Percentiles rank a stretch among this genome's conserved stretches.
Conservation (phyloP, 2,113 vertebrate genomes). For the Pituophis catenifer region DNA sequence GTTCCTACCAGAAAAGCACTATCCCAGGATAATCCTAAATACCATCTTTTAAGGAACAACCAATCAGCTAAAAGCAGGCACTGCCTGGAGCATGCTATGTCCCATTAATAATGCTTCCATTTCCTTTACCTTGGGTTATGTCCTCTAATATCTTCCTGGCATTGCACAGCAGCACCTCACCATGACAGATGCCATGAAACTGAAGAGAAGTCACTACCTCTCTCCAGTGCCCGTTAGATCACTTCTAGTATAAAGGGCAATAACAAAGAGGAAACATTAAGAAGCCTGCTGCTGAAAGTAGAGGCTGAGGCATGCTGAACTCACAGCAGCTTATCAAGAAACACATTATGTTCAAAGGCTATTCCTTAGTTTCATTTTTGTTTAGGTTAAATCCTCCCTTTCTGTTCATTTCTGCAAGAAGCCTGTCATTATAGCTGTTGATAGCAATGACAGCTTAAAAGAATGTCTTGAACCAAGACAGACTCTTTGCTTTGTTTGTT, state of each 20-base stretch:
- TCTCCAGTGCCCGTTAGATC: conserved; percentile 41
- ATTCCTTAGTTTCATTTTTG: conserved; percentile 11
- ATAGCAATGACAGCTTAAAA: conserved; percentile 1
- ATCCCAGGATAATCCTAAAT: conserved; percentile 69
- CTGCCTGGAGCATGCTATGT: conserved; percentile 57
- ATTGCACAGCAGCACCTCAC: conserved; percentile 24
- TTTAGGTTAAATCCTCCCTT: conserved; percentile 44
- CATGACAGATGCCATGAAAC: conserved; percentile 57
- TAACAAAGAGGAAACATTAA: conserved; percentile 41
- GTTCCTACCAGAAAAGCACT: conserved; percentile 46
- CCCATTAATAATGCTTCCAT: conserved; percentile 53
- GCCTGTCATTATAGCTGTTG: conserved; percentile 30
- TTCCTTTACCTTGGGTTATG: conserved; percentile 37
- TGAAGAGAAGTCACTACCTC: conserved; percentile 49
- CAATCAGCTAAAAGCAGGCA: conserved; percentile 64
- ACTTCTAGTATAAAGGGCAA: conserved; percentile 54
- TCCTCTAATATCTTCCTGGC: conserved; percentile 49
- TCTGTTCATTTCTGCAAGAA: conserved; percentile 19
- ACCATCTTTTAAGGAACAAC: conserved; percentile 65
- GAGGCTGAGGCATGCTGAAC: conserved; percentile 44
- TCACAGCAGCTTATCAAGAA: conserved; percentile 15
- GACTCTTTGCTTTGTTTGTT: not conserved
- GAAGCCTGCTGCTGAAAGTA: conserved; percentile 36
- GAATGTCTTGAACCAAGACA: not conserved
- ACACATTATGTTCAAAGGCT: not conserved